These are phyloP conservation scores for Graptemys geographica DNA, from an alignment of 2,797 vertebrate species.

Conservation along the genomic window DNA sequence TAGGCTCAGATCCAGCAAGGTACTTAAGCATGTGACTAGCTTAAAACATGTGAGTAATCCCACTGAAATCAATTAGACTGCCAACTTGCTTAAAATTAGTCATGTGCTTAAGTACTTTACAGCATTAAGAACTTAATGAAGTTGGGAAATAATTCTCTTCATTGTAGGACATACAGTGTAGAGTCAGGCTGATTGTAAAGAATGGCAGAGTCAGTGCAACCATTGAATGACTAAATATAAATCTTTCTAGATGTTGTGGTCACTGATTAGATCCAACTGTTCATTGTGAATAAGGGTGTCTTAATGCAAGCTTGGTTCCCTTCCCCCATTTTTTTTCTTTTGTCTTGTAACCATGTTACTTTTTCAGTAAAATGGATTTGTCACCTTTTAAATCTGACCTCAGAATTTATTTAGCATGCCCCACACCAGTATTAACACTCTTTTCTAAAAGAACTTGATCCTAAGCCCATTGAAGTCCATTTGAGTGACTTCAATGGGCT, in stretches of 20 bases:
- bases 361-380: conserved; percentile 36
- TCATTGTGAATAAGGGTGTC: conserved; percentile 27
- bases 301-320: neutral
- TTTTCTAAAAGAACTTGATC: conserved; percentile 34
- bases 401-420: conserved; percentile 35
- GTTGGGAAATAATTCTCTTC: conserved; percentile 71
- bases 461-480: conserved; percentile 64
- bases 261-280: conserved; percentile 27
- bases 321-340: neutral
- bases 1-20: conserved; percentile 61
- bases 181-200: conserved; percentile 44
- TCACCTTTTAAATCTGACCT: conserved; percentile 30
- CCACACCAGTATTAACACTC: neutral
- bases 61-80: conserved; percentile 77
- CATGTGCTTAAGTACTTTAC: conserved; percentile 72
- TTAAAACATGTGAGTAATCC: conserved; percentile 68
- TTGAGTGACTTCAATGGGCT: conserved; percentile 52
- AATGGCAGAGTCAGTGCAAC: neutral
- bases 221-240: neutral
- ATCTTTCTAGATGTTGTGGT: conserved; percentile 37
- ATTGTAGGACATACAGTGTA: conserved; percentile 12
- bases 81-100: conserved; percentile 74
- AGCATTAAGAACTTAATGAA: conserved; percentile 75
- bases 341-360: neutral
- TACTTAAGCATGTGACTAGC: conserved; percentile 69